phyloP scores from a whole-genome alignment of 2,888 invertebrate genomes.

The Polyommatus iphigenia region DNA sequence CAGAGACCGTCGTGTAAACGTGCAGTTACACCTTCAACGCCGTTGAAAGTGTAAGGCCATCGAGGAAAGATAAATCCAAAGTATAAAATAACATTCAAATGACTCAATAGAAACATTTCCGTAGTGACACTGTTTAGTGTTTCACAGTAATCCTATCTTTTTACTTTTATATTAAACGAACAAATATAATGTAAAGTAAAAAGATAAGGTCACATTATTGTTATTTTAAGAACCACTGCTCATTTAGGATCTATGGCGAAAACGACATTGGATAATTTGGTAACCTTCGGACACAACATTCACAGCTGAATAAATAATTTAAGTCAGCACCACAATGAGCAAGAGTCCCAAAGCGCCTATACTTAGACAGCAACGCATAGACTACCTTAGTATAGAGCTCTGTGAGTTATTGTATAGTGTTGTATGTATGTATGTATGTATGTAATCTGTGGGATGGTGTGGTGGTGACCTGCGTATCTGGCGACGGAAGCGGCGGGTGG shows the following conservation, averaged over 20 bases:
- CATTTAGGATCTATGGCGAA: not conserved
- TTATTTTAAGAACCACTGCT: not conserved
- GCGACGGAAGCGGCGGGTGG: conserved; percentile 85
- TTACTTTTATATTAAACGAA: not conserved
- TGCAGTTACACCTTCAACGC: conserved; percentile 30
- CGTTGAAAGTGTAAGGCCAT: conserved; percentile 30
- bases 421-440: not conserved
- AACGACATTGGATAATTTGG: not conserved
- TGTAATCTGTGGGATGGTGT: conserved; percentile 44
- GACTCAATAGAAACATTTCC: conserved; percentile 8
- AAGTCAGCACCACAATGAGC: not conserved
- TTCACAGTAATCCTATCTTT: conserved; percentile 4
- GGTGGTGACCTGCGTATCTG: conserved; percentile 80
- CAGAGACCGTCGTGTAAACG: conserved; percentile 23
- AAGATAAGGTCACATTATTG: not conserved
- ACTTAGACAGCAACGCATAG: not conserved
- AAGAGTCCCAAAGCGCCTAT: not conserved
- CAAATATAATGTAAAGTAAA: not conserved
- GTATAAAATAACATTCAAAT: conserved; percentile 31
- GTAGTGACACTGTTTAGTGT: not conserved
- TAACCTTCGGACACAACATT: not conserved
- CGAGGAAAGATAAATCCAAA: conserved; percentile 26
- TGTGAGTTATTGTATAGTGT: not conserved
- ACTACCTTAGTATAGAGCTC: not conserved
- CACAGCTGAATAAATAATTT: not conserved